Evolutionary conservation across 1,140 invertebrate species (phyloP), one percentile per base, ranked within the genome.

Genomic region (Sarcophaga peregrina): DNA sequence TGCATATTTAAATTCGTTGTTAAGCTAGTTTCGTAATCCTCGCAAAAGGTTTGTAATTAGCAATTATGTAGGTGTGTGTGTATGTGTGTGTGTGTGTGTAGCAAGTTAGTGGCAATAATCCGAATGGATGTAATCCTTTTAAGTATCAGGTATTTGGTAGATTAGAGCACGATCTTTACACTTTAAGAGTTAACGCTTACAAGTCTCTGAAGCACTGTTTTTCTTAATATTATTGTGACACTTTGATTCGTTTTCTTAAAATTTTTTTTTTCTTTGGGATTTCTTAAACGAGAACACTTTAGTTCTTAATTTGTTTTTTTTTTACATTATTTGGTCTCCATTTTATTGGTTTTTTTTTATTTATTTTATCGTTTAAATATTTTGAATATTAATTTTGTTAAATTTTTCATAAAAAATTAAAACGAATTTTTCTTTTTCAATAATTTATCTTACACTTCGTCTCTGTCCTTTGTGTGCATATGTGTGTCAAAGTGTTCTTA

Each of bases 401-500:
- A 15, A 17, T 68, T 68, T 17, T 68, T 68, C 17, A 4, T 17
- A 17, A 68, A 68, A 68, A 68, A 68, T 68, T 37, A 37, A 37
- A 37, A 37, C 25, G 25, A 37, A 37, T 72, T 20, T n/a, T 72
- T 72, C 17, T 72, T 72, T 68, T 2, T 1, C 5, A 68, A 68
- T 68, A 13, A n/a, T 8, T 72, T 20, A 20, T 72, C 58, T 62
- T 17, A 5, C 37, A 72, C 8, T n/a, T 72, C 62, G 62, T 72
- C 37, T 72, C n/a, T 75, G 8, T 78, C n/a, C n/a, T n/a, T n/a
- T n/a, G n/a, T n/a, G n/a, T n/a, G n/a, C n/a, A n/a, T n/a, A n/a
- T n/a, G n/a, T 78, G 25, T 78, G 80, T 78, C 25, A 37, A 50
- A 20, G 17, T 85, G 88, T 89, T 89, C 88, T 86, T 86, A 87